Evolutionary conservation across 2,888 invertebrate species (phyloP).

Genomic region (Trichacis sp.): DNA sequence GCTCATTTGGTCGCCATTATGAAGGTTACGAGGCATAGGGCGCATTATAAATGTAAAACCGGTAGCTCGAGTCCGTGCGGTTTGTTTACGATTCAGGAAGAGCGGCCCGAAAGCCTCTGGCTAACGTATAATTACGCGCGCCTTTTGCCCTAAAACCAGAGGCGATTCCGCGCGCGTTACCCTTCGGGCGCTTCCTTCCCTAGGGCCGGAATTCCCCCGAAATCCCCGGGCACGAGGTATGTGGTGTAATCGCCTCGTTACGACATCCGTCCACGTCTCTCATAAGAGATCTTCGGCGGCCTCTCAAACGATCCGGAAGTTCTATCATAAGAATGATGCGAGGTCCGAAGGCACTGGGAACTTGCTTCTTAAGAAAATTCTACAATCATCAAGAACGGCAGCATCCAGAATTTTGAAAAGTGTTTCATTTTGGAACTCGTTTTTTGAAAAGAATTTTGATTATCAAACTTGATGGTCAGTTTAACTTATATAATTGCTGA

Average conservation of each 20-base stretch:
- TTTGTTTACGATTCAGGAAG: conserved; percentile 65
- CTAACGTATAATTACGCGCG: conserved; percentile 68
- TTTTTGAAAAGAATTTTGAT: no score
- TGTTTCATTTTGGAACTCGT: no score
- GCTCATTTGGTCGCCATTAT: conserved; percentile 52
- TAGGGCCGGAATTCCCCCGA: conserved; percentile 53
- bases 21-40: conserved; percentile 60
- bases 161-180: conserved; percentile 49
- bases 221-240: conserved; percentile 41
- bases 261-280: conserved; percentile 40
- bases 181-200: conserved; percentile 56
- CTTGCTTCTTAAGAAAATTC: no score
- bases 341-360: no score
- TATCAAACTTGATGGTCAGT: no score
- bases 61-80: conserved; percentile 61
- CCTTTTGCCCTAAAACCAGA: conserved; percentile 48
- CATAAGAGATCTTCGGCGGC: conserved; percentile 30
- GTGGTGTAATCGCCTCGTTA: conserved; percentile 53
- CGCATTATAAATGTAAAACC: conserved; percentile 66
- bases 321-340: conserved; percentile 10
- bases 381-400: no score
- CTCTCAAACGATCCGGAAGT: conserved; percentile 31
- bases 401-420: no score
- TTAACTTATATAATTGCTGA: no score
- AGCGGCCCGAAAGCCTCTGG: conserved; percentile 48